Conservation (phyloP, 2,113 vertebrate species). For the Phrynosoma blainvillii region DNA sequence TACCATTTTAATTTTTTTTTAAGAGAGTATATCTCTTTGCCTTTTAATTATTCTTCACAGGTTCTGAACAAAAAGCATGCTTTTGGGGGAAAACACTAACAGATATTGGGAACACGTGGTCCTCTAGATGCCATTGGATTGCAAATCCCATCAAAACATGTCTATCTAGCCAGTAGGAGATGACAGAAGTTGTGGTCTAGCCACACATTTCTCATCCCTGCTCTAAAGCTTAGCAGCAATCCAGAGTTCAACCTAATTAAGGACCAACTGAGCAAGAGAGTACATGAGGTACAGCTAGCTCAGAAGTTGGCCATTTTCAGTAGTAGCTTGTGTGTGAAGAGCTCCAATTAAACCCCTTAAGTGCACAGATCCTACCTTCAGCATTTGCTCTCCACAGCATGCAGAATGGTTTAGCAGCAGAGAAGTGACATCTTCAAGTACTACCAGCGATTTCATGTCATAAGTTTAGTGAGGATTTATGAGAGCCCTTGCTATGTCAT, state of each 20-base stretch:
- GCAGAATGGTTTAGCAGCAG: not conserved
- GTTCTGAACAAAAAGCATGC: not conserved
- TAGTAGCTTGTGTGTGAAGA: not conserved
- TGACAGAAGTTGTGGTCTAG: no score
- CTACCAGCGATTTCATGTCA: not conserved
- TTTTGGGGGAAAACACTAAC: not conserved
- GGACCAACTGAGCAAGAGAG: not conserved
- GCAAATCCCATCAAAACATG: not conserved
- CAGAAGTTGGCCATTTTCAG: constrained; percentile 12
- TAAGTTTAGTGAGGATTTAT: constrained; percentile 27
- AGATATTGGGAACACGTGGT: not conserved
- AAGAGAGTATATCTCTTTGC: no score
- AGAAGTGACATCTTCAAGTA: fast-evolving
- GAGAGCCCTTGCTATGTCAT: not conserved
- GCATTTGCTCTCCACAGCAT: not conserved
- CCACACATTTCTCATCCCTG: not conserved
- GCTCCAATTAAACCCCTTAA: not conserved
- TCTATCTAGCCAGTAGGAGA: not conserved
- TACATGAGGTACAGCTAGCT: fast-evolving
- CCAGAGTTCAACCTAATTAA: not conserved
- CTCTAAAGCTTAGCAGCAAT: not conserved
- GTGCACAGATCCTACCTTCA: not conserved
- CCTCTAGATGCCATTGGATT: not conserved
- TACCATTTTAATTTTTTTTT: no score
- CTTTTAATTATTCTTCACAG: not conserved